These are phyloP conservation scores for Tetragonula clypearis DNA, from an alignment of 1,140 invertebrate species.

Conservation along the genomic window DNA sequence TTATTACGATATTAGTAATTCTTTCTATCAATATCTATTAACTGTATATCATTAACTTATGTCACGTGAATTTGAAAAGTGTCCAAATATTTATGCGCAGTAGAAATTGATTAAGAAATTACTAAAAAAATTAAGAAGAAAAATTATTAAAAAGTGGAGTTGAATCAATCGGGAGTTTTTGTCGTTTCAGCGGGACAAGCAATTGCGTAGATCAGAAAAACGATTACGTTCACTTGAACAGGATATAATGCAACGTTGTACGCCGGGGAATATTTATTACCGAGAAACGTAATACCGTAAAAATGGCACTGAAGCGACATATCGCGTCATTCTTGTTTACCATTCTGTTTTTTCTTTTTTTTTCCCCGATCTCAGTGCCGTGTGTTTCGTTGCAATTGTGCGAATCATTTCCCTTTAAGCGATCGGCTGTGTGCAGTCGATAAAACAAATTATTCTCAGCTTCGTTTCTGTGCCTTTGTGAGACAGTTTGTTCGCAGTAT, in stretches of 20 bases:
- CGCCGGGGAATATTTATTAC: not conserved
- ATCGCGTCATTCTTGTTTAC: not conserved
- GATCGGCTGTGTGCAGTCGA: not conserved
- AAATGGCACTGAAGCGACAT: not conserved
- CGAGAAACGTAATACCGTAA: not conserved
- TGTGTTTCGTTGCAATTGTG: not conserved
- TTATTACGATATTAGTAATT: no score
- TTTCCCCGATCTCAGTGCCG: no score
- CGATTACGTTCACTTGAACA: not conserved
- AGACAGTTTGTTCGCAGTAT: no score
- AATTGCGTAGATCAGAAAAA: not conserved
- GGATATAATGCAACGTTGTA: not conserved
- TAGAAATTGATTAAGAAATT: no score
- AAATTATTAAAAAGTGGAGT: no score
- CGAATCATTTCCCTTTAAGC: not conserved
- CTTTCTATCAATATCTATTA: no score
- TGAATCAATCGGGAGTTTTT: not conserved
- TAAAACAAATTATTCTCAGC: no score
- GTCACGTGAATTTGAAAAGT: no score
- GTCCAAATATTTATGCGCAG: no score
- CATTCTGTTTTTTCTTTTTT: not conserved
- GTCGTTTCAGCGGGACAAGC: not conserved
- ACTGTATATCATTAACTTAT: no score
- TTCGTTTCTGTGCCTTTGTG: no score
- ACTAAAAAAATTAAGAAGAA: no score